These are phyloP conservation scores for Zaprionus lineosus DNA, from an alignment of 2,888 invertebrate species.

Conservation along the genomic window DNA sequence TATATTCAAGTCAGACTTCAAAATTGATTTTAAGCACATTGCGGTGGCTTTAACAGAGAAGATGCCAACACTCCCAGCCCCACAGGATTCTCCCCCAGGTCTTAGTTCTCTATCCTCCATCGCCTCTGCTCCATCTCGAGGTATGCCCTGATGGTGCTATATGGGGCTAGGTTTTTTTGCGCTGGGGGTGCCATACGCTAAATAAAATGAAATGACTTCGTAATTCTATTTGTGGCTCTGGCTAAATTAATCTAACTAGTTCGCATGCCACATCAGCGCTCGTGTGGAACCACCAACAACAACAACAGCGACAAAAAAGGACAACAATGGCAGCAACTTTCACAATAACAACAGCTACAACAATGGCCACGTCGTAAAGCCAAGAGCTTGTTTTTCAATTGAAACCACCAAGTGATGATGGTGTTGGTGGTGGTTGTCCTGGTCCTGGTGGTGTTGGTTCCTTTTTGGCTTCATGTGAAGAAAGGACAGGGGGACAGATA, in stretches of 20 bases:
- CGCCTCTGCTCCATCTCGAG: no score
- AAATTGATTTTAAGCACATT: constrained; percentile 31
- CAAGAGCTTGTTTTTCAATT: constrained; percentile 77
- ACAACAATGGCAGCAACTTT: no score
- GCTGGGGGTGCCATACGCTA: constrained; percentile 52
- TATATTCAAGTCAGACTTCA: constrained; percentile 24
- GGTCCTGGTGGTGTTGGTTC: constrained; percentile 34
- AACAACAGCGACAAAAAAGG: constrained; percentile 34
- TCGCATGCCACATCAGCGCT: constrained; percentile 61
- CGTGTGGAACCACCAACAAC: constrained; percentile 67
- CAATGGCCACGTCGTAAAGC: constrained; percentile 54
- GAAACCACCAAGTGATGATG: constrained; percentile 28
- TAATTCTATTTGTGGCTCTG: constrained; percentile 76
- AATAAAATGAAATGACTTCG: constrained; percentile 78
- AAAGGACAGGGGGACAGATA: neutral
- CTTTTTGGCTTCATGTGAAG: no score
- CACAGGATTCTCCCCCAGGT: no score
- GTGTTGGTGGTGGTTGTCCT: neutral
- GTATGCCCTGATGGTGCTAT: no score
- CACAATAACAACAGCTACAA: neutral
- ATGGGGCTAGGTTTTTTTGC: constrained; percentile 29
- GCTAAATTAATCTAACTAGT: constrained; percentile 74
- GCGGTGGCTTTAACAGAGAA: constrained; percentile 33
- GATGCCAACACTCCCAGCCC: neutral
- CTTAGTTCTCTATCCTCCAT: no score